These are phyloP conservation scores for Monochamus saltuarius DNA, from an alignment of 1,140 invertebrate genomes.

Conservation along the genomic window DNA sequence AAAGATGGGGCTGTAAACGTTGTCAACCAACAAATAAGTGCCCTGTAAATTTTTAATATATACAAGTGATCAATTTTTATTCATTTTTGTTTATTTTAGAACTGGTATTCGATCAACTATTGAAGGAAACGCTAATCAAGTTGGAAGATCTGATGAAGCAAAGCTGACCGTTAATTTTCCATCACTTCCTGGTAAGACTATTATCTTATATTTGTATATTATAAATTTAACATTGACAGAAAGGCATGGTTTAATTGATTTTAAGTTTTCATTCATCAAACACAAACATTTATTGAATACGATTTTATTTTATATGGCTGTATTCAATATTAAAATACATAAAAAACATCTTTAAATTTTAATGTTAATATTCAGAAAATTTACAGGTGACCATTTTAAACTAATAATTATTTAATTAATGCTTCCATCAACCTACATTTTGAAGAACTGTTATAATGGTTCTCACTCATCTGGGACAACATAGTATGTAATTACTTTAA, in stretches of 20 bases:
- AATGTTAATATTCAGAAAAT: conserved; percentile 72
- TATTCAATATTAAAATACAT: too few relatives aligned
- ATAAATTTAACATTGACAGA: too few relatives aligned
- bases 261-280: too few relatives aligned
- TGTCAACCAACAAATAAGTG: conserved; percentile 57
- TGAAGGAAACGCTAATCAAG: conserved; percentile 11
- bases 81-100: neutral
- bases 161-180: conserved; percentile 13
- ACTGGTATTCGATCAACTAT: conserved; percentile 7
- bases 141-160: conserved; percentile 7
- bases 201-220: too few relatives aligned
- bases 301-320: too few relatives aligned
- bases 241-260: too few relatives aligned
- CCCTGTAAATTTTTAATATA: conserved; percentile 1
- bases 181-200: conserved; percentile 4
- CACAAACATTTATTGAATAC: too few relatives aligned
- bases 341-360: conserved; percentile 9
- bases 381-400: conserved; percentile 63
- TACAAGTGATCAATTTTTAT: too few relatives aligned
- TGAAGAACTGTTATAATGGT: too few relatives aligned
- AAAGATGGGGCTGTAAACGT: conserved; percentile 64
- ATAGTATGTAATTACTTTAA: too few relatives aligned
- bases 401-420: conserved; percentile 4
- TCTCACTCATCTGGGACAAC: too few relatives aligned
- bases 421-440: neutral